phyloP scores from a whole-genome alignment of 2,113 vertebrate genomes.

The Athene noctua region DNA sequence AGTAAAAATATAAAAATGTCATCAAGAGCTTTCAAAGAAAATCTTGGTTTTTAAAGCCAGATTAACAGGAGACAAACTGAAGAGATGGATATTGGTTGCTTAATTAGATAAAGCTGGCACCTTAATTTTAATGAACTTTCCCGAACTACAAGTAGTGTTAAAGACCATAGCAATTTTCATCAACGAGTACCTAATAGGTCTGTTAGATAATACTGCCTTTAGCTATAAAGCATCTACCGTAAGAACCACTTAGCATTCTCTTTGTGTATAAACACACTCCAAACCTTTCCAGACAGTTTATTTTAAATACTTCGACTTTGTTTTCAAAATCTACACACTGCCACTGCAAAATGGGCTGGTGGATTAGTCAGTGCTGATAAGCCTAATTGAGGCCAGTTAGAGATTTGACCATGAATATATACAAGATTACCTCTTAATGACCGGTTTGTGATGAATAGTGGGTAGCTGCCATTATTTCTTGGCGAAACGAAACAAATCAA shows the following conservation, averaged over 20 bases:
- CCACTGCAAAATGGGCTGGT: background rate
- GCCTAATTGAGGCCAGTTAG: background rate
- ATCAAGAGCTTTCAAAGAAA: background rate
- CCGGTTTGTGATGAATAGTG: background rate
- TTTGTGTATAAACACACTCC: background rate
- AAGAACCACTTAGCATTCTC: background rate
- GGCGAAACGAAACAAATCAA: background rate
- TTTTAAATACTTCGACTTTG: background rate
- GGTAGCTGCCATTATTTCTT: background rate
- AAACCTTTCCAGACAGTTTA: background rate
- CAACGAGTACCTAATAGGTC: background rate
- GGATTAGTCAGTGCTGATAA: background rate
- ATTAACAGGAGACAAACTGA: background rate
- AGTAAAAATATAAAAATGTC: background rate
- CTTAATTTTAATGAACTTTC: slow-evolving; percentile 16
- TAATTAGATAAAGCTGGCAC: background rate
- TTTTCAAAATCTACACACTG: background rate
- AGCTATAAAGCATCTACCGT: background rate
- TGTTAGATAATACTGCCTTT: background rate
- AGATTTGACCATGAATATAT: background rate
- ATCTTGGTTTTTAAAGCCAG: background rate
- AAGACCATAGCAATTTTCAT: background rate
- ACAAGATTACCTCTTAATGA: background rate
- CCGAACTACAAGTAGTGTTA: background rate
- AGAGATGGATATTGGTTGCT: background rate